Evolutionary conservation across 2,113 vertebrate species (phyloP).

Genomic region (Corythornis madagascariensis): DNA sequence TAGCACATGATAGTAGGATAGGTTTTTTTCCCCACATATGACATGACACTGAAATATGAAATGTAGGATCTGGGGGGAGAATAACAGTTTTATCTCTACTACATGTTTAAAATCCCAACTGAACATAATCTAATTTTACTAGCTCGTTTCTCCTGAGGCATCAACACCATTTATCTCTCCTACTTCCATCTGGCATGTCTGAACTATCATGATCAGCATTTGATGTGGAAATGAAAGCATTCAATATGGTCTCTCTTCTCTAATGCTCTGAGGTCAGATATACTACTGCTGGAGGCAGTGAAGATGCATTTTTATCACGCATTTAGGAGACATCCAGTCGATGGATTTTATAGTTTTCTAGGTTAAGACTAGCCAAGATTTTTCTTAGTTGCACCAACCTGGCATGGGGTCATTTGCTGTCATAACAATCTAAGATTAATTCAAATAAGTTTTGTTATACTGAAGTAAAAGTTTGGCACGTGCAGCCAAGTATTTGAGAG

Average conservation of each 20-base stretch:
- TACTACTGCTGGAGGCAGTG: conserved; percentile 52
- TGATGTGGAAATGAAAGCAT: conserved; percentile 78
- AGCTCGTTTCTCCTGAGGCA: conserved; percentile 74
- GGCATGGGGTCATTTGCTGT: conserved; percentile 54
- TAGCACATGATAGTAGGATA: not conserved
- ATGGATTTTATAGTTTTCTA: conserved; percentile 68
- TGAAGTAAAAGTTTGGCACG: not conserved
- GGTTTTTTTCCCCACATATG: not conserved
- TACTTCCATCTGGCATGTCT: conserved; percentile 74
- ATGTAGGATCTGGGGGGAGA: conserved; percentile 50
- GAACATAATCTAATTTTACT: conserved; percentile 78
- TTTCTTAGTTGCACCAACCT: conserved; percentile 69
- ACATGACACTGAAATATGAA: conserved; percentile 51
- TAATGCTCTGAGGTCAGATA: conserved; percentile 73
- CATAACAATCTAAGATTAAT: conserved; percentile 57
- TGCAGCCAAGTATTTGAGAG: not conserved
- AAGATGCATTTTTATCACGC: conserved; percentile 73
- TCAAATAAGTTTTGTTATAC: not conserved
- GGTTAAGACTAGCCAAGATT: conserved; percentile 61
- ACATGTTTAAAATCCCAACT: conserved; percentile 72
- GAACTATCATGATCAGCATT: conserved; percentile 76
- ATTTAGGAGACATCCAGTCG: conserved; percentile 66
- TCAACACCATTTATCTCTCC: conserved; percentile 77
- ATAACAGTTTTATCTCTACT: conserved; percentile 71
- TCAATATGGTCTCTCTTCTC: conserved; percentile 66